Conservation (phyloP, 1,140 invertebrate species). For the Asbolus verrucosus region DNA sequence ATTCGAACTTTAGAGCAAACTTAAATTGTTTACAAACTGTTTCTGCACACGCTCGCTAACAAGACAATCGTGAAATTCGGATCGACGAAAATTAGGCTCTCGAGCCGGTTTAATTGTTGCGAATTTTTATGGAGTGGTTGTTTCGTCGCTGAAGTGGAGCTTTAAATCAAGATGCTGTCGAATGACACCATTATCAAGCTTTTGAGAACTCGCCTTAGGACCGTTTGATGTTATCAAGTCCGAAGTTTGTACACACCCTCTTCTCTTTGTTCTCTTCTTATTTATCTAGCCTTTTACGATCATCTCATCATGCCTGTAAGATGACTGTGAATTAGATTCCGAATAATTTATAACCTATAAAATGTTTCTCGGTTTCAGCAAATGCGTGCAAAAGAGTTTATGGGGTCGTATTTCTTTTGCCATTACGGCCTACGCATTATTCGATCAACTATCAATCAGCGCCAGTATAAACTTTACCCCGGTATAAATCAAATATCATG, state of each 20-base stretch:
- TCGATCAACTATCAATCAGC: constrained; percentile 36
- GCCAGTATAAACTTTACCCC: constrained; percentile 16
- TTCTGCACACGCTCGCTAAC: no score
- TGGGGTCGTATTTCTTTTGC: constrained; percentile 21
- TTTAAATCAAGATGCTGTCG: constrained; percentile 55
- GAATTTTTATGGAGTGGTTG: background rate
- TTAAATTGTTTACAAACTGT: constrained; percentile 21
- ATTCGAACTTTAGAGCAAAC: background rate
- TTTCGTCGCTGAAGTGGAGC: background rate
- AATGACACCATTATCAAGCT: constrained; percentile 56
- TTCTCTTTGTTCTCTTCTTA: constrained; percentile 50
- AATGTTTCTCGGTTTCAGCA: constrained; percentile 41
- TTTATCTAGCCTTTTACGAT: constrained; percentile 50
- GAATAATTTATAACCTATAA: constrained; percentile 52
- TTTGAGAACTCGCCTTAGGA: constrained; percentile 49
- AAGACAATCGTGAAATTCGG: background rate
- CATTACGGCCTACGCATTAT: constrained; percentile 23
- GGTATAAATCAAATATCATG: constrained; percentile 19
- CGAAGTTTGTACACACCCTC: constrained; percentile 55
- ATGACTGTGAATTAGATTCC: constrained; percentile 53
- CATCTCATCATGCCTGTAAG: constrained; percentile 48
- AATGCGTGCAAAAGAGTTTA: constrained; percentile 44
- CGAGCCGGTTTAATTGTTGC: background rate
- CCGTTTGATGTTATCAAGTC: constrained; percentile 56
- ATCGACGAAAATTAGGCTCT: background rate